A percentile compares a stretch with the other conserved stretches of the same genome.
Conservation (phyloP, 2,113 vertebrate genomes). For the Microcebus ravelobensis region DNA sequence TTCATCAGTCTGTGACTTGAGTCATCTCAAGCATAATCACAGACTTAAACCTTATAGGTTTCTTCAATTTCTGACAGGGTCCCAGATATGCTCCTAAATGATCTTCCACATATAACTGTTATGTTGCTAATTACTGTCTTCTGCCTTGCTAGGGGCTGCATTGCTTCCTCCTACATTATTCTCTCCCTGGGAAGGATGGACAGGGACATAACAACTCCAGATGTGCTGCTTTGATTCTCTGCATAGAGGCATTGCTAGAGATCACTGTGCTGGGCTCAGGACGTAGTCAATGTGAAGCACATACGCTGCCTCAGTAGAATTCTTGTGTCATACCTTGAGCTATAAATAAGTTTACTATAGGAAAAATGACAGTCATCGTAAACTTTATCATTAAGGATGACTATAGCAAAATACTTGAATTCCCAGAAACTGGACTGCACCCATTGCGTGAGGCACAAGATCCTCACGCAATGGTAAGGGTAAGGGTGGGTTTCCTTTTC, state of each 20-base stretch:
- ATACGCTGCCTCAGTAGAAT: not conserved
- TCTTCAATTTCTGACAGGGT: not conserved
- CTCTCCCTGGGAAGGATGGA: not conserved
- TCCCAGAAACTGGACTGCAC: not conserved
- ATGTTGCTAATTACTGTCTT: not conserved
- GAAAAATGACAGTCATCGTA: not conserved
- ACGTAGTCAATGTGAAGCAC: not conserved
- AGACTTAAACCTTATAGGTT: not conserved
- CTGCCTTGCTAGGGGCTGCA: not conserved
- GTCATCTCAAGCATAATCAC: not conserved
- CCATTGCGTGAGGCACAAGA: not conserved
- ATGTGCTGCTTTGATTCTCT: not conserved
- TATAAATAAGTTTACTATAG: not conserved
- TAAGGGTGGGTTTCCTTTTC: not conserved
- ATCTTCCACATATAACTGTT: not conserved
- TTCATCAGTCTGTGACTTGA: not conserved
- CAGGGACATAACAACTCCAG: accelerated
- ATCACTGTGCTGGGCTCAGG: not conserved
- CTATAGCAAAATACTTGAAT: not conserved
- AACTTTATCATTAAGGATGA: not conserved
- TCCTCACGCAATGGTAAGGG: too few relatives aligned
- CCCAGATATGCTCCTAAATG: not conserved
- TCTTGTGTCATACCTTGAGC: not conserved
- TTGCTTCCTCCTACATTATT: not conserved
- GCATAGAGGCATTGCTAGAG: not conserved